Conservation (phyloP, 2,888 invertebrate genomes). For the Callosobruchus maculatus region DNA sequence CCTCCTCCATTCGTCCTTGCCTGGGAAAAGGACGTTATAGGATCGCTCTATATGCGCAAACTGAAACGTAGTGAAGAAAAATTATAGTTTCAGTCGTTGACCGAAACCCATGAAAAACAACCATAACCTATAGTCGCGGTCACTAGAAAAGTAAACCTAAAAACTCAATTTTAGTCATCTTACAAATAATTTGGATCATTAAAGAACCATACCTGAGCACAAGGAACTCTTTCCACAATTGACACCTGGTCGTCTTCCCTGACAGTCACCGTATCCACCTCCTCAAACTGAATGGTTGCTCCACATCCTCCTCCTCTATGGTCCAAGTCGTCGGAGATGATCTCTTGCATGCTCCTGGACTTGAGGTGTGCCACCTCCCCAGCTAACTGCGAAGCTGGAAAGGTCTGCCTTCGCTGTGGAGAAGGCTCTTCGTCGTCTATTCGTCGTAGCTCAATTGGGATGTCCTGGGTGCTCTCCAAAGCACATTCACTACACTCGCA, state of each 20-base stretch:
- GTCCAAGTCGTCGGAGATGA: constrained; percentile 69
- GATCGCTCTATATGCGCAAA: too few species aligned
- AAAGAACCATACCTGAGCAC: background rate
- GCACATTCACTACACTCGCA: constrained; percentile 58
- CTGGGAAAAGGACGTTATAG: too few species aligned
- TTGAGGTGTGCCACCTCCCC: constrained; percentile 58
- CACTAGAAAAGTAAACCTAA: too few species aligned
- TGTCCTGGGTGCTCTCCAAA: constrained; percentile 62
- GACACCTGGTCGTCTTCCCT: constrained; percentile 6
- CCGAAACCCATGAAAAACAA: too few species aligned
- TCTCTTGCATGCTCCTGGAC: constrained; percentile 80
- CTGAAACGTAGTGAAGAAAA: too few species aligned
- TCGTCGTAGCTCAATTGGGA: constrained; percentile 84
- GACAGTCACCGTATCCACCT: constrained; percentile 1
- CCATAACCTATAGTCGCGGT: too few species aligned
- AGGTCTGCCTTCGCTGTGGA: constrained; percentile 56
- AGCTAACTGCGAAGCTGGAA: constrained; percentile 47
- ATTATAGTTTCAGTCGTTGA: too few species aligned
- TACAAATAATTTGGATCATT: too few species aligned
- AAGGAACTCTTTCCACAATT: background rate
- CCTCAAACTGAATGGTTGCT: background rate
- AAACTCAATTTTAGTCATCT: too few species aligned
- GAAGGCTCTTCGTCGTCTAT: constrained; percentile 60
- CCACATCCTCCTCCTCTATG: background rate
- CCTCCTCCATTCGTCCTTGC: too few species aligned